Evolutionary conservation across 2,113 vertebrate genomes (phyloP), one percentile per base, ranked within the genome.

Genomic region (Zingel zingel): DNA sequence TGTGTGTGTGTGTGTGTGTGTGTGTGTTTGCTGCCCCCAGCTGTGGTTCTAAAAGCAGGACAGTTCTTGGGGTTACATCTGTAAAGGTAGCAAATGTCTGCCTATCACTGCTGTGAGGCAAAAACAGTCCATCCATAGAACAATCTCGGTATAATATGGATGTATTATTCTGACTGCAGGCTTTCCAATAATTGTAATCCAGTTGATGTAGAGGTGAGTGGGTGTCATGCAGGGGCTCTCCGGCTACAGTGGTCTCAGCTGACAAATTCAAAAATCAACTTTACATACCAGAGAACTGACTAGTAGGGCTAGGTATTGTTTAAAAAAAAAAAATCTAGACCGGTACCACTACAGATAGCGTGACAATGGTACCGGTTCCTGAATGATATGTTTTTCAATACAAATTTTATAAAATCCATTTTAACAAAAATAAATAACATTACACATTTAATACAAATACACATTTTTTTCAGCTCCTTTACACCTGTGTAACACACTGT

Each of bases 101-200:
- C 61, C 45, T 23, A 43, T 58, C 27, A 45, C n/a, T 10, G 30
- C 82, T 47, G 36, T 33, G 2, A 50, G 56, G 51, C 30, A 54
- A 74, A 57, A 73, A 68, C 61, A 81, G 54, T 27, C 18, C 25
- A 68, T 19, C 0, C 30, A 66, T 45, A 62, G 16, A 74, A 57
- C 36, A 43, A 39, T 19, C n/a, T 51, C 61, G 54, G 56, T 56
- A 30, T 27, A 18, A 62, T 71, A 18, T 8, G 12, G 74, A 77
- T 63, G 47, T n/a, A 77, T 69, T 19, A 50, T 54, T 74, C n/a
- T 70, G 65, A 66, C 81, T 50, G 64, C 56, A 75, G 71, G 62
- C 50, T 75, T 53, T 62, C 27, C 53, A 64, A 77, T 71, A 61
- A 78, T 27, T 18, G 10, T 79, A 65, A 82, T 75, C 27, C 56